A percentile compares a stretch with the other conserved stretches of the same genome.
Conservation (phyloP, 2,888 invertebrate genomes). For the Argyresthia goedartella region DNA sequence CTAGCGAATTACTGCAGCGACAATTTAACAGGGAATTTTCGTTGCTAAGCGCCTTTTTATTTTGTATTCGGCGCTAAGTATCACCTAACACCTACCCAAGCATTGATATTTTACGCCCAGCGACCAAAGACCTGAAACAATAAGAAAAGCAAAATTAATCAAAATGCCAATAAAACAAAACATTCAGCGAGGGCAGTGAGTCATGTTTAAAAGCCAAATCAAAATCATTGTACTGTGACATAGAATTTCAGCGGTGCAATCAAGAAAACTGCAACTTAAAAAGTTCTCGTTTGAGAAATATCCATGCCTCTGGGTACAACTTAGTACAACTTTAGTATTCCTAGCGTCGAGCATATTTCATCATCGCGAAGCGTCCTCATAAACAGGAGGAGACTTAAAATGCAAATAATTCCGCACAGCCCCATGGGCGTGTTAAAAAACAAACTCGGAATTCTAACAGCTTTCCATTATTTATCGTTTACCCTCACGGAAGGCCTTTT, state of each 20-base stretch:
- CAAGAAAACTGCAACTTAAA: neutral
- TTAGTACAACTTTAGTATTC: conserved; percentile 11
- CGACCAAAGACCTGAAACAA: conserved; percentile 65
- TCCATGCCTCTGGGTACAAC: conserved; percentile 1
- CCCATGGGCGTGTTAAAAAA: conserved; percentile 59
- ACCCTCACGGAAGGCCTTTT: conserved; percentile 49
- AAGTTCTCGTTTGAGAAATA: conserved; percentile 15
- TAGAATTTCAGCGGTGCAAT: conserved; percentile 1
- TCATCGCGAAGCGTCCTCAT: conserved; percentile 33
- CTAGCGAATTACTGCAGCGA: conserved; percentile 23
- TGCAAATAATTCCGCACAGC: conserved; percentile 56
- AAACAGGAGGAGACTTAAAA: conserved; percentile 55
- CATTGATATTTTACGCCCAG: conserved; percentile 41
- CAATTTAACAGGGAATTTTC: conserved; percentile 13
- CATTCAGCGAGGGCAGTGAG: conserved; percentile 12
- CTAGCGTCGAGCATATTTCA: conserved; percentile 29
- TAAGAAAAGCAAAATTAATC: conserved; percentile 71
- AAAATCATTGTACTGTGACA: too few relatives aligned
- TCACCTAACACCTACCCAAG: conserved; percentile 48
- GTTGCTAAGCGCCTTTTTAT: neutral
- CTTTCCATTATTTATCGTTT: conserved; percentile 60
- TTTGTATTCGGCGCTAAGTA: neutral
- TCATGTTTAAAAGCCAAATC: conserved; percentile 12
- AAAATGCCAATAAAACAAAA: conserved; percentile 56
- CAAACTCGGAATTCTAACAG: conserved; percentile 61